Conservation (phyloP, 2,113 vertebrate genomes). For the Lathamus discolor region DNA sequence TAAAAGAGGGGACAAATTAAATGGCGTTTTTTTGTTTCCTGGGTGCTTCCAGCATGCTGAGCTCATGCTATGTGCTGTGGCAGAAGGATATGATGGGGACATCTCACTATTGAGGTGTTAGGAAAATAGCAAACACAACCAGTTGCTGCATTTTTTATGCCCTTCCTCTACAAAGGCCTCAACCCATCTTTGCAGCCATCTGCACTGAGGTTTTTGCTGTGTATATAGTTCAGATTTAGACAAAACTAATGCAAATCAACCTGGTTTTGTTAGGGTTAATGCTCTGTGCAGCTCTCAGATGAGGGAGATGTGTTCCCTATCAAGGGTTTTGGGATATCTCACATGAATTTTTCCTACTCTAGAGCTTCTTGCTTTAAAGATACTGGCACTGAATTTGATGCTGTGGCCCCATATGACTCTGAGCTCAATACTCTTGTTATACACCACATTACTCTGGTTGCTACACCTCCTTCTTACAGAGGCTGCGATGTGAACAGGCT, state of each 20-base stretch:
- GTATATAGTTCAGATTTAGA: background rate
- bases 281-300: background rate
- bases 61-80: background rate
- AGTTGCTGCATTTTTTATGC: background rate
- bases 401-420: no score
- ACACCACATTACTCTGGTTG: background rate
- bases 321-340: background rate
- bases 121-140: background rate
- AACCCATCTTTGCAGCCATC: background rate
- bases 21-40: background rate
- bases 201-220: background rate
- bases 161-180: background rate
- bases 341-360: background rate
- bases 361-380: background rate
- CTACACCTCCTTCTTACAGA: background rate
- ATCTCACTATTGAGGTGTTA: fast-evolving
- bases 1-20: background rate
- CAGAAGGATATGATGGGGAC: background rate
- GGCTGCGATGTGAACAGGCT: background rate
- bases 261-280: background rate
- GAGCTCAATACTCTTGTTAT: background rate
- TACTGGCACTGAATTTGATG: background rate
- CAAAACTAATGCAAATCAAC: background rate
- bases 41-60: background rate
- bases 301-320: background rate